Base-by-base conservation (phyloP, 1,140 invertebrate genomes). In the Hestina assimilis region DNA sequence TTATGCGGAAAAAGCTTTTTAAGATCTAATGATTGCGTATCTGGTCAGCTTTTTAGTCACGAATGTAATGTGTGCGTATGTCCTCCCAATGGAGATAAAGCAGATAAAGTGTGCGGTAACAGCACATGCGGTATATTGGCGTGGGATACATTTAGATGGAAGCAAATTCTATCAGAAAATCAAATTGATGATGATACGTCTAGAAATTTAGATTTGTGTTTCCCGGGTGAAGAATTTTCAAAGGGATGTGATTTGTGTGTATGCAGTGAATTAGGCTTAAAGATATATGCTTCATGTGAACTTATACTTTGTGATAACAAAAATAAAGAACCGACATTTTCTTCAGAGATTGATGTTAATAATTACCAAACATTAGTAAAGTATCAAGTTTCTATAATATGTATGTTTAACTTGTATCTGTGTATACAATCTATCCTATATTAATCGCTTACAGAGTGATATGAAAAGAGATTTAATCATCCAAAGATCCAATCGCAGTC, bases 61-160 rank as follows among this genome's bases (percentile, higher is more conserved):
- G 83, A 80, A 8, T 90, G 89, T 42, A 90, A 90, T 55, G 69
- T 81, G 3, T 90, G 89, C 42, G 75, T 84, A 0, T 90, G 89
- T 56, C 80, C 86, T 14, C 72, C 75, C 14, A 86, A 89, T 55
- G 88, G 89, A 0, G 68, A 85, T 23, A 86, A 76, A 56, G 42
- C 47, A 15, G 83, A 85, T n/a, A 82, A 66, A 52, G 77, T 74
- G 1, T 90, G 89, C 54, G 89, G 87, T 0, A 75, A 77, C 2
- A 65, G 74, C 24, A 75, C 50, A 2, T 87, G 84, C 29, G 71
- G 73, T 15, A 8, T 57, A 3, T 55, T 66, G 5, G 54, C 71
- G 0, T 83, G 73, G 81, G 73, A 77, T 19, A 72, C 72, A 19
- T 79, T 76, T 29, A 72, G 75, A 51, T 11, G 75, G 5, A 72